Evolutionary conservation across 2,113 vertebrate genomes (phyloP), one percentile per base, ranked within the genome.

Genomic region (Ceyx melanurus): DNA sequence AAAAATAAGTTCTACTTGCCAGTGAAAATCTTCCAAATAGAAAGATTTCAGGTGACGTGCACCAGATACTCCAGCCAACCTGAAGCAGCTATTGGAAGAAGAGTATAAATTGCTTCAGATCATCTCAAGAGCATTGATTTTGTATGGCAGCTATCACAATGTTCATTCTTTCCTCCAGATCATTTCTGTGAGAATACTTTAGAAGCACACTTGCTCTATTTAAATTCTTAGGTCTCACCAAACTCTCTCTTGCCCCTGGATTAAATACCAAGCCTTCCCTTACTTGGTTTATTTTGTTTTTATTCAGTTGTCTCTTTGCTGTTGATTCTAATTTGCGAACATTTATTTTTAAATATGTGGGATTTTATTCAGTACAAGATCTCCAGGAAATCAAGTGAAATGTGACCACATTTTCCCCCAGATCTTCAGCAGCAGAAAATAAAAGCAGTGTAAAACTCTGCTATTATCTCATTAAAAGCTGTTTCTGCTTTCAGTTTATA

Each of bases 381-480:
- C 76, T 91, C 28, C 62, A 91, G 73, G 83, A 95, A 91, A 85
- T 28, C 43, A 51, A 88, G 29, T 72, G 74, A 93, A 95, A 90
- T 91, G 66, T 4, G 31, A 48, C 65, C 17, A 84, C 85, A 90
- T 88, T 88, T 82, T 48, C 33, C 23, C n/a, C n/a, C 43, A 67
- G 60, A 71, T 91, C 58, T 92, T 80, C 61, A 20, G 2, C 43
- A 94, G 73, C 56, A 94, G 84, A 92, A 96, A 95, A 96, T 94
- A 96, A 87, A 94, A 83, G 20, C 75, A 72, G 48, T 23, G 53
- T 70, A 92, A 93, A 92, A 64, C 62, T 90, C 58, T 80, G 60
- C 90, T 60, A 82, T 92, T 94, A 94, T 95, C 95, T 96, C 94
- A 92, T 96, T 95, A 94, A 95, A 95, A 94, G 78, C 86, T 82